phyloP scores from a whole-genome alignment of 2,797 vertebrate species.

The Diceros bicornis region DNA sequence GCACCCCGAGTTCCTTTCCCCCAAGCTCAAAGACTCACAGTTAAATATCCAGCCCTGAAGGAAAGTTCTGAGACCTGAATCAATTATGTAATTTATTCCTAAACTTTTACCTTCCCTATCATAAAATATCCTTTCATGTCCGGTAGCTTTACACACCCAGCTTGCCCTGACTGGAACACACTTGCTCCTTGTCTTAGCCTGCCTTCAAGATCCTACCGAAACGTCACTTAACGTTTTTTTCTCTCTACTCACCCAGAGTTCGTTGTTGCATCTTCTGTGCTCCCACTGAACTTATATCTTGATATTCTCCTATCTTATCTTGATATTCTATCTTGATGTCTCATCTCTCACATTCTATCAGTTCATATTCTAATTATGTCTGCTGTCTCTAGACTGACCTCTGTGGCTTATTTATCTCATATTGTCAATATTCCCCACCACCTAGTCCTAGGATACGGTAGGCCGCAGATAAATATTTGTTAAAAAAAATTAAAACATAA shows the following conservation, averaged over 20 bases:
- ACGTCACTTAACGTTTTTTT: neutral
- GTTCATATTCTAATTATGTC: neutral
- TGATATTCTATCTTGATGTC: neutral
- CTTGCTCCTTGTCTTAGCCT: neutral
- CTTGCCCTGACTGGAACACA: neutral
- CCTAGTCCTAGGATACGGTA: neutral
- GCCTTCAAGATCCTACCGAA: neutral
- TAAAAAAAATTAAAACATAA: slow-evolving; percentile 16
- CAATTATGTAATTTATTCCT: neutral
- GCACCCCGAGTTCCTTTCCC: neutral
- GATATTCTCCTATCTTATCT: neutral
- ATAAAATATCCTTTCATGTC: neutral
- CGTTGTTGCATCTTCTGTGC: neutral
- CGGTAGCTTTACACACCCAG: neutral
- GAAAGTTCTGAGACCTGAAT: slow-evolving; percentile 40
- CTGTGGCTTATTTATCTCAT: neutral
- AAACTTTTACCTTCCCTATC: neutral
- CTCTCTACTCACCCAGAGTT: neutral
- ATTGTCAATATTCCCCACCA: neutral
- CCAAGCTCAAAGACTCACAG: neutral
- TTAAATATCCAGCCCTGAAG: neutral
- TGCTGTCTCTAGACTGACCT: neutral
- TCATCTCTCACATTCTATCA: neutral
- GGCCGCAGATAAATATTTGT: neutral
- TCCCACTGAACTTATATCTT: neutral